phyloP scores from a whole-genome alignment of 2,797 vertebrate species.

The Sebastes flavidus region DNA sequence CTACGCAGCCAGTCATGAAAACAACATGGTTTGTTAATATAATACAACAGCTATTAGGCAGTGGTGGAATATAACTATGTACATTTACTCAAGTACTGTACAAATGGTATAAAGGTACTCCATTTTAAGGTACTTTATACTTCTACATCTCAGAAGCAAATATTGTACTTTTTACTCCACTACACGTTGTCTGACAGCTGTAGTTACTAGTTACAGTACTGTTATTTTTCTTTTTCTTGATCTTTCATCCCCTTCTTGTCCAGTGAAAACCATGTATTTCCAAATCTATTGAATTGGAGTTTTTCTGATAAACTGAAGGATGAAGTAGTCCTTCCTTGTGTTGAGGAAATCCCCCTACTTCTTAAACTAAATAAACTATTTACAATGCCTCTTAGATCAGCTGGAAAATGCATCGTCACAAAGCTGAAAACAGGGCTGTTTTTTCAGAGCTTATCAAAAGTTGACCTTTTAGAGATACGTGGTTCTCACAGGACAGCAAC shows the following conservation, averaged over 20 bases:
- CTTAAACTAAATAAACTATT: not conserved
- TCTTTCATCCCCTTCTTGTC: not conserved
- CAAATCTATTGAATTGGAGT: accelerated
- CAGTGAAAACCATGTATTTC: not conserved
- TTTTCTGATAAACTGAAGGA: not conserved
- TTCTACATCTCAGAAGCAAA: not conserved
- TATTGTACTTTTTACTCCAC: too few relatives aligned
- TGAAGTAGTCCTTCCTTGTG: not conserved
- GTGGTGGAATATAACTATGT: not conserved
- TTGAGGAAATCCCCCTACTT: not conserved
- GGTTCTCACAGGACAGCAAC: not conserved
- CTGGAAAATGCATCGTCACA: accelerated
- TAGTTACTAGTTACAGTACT: too few relatives aligned
- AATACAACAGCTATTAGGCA: not conserved
- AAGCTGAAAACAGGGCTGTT: too few relatives aligned
- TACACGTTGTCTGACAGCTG: too few relatives aligned
- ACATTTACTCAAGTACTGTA: not conserved
- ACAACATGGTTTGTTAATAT: not conserved
- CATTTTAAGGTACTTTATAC: not conserved
- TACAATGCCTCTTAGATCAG: not conserved
- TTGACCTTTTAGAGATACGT: too few relatives aligned
- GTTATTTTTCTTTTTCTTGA: too few relatives aligned
- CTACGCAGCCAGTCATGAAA: slow-evolving; percentile 62
- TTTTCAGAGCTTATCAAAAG: too few relatives aligned
- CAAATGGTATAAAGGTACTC: too few relatives aligned